Percentiles rank a stretch among this genome's conserved stretches.
These are phyloP conservation scores for Hippocampus comes DNA, from an alignment of 2,113 vertebrate genomes.

Conservation along the genomic window DNA sequence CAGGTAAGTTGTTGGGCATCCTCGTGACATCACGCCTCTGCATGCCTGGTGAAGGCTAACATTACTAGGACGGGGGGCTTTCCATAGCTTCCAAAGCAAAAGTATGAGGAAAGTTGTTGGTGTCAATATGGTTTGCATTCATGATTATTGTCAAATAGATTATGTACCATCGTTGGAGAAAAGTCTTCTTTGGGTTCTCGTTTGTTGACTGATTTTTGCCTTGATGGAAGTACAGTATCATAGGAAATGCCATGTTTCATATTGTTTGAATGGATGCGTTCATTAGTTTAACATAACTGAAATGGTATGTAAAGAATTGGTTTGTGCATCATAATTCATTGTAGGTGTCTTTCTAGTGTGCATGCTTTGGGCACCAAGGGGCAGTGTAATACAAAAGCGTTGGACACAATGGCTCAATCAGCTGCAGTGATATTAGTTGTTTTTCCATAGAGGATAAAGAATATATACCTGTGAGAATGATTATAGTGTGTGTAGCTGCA, in stretches of 20 bases:
- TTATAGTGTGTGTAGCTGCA: too few relatives aligned
- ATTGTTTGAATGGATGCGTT: neutral
- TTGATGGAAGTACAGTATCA: neutral
- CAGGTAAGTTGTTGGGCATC: slow-evolving; percentile 86
- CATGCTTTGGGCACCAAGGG: too few relatives aligned
- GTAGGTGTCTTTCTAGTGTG: too few relatives aligned
- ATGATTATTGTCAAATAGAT: neutral
- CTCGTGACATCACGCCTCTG: slow-evolving; percentile 6
- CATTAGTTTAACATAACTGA: too few relatives aligned
- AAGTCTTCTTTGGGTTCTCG: neutral
- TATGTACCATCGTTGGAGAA: neutral
- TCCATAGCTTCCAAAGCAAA: neutral
- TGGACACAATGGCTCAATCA: too few relatives aligned
- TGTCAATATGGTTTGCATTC: slow-evolving; percentile 6
- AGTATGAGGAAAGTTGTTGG: slow-evolving; percentile 9
- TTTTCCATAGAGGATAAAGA: too few relatives aligned
- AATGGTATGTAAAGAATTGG: too few relatives aligned
- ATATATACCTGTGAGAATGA: too few relatives aligned
- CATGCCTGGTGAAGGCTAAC: neutral
- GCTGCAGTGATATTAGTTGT: too few relatives aligned
- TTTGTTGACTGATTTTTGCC: neutral
- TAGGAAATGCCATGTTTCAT: neutral
- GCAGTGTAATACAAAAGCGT: too few relatives aligned
- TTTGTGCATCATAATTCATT: too few relatives aligned
- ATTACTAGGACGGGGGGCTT: neutral